A percentile compares a stretch with the other conserved stretches of the same genome.
phyloP scores from a whole-genome alignment of 64 coral and sea anemone species.

The Trachythela sp. region DNA sequence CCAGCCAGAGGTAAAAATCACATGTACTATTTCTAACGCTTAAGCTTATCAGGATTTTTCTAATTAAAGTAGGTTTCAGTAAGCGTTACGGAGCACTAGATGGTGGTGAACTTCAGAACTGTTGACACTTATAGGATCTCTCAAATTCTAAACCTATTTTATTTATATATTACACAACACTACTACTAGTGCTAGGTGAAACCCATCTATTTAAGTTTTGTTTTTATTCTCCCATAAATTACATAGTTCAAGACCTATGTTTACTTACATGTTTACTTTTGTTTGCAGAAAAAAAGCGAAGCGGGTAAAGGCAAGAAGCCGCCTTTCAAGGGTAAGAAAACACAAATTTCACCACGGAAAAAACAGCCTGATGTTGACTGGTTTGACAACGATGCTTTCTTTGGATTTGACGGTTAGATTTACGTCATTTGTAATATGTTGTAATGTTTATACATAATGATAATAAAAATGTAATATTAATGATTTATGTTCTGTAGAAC shows the following conservation, averaged over 20 bases:
- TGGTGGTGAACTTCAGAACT: too few species aligned
- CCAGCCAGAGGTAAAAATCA: neutral
- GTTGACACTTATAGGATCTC: too few species aligned
- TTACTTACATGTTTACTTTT: neutral
- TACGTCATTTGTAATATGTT: too few species aligned
- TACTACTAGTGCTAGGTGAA: neutral
- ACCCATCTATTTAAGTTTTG: too few species aligned
- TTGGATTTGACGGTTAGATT: slow-evolving; percentile 5
- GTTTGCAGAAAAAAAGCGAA: neutral
- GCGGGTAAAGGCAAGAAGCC: neutral
- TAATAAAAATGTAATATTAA: neutral
- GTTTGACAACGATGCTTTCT: slow-evolving; percentile 17
- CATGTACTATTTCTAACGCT: too few species aligned
- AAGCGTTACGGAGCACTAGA: too few species aligned
- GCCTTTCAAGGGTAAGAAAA: neutral
- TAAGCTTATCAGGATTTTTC: too few species aligned
- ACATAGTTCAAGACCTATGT: neutral
- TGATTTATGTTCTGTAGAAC: too few species aligned
- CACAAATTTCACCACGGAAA: neutral
- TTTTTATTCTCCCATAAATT: neutral
- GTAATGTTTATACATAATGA: neutral
- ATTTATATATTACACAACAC: too few species aligned
- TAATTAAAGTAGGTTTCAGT: too few species aligned
- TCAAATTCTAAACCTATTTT: too few species aligned
- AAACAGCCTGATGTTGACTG: neutral